Conservation (phyloP, 92 coral and sea anemone genomes). For the Siderastrea radians region DNA sequence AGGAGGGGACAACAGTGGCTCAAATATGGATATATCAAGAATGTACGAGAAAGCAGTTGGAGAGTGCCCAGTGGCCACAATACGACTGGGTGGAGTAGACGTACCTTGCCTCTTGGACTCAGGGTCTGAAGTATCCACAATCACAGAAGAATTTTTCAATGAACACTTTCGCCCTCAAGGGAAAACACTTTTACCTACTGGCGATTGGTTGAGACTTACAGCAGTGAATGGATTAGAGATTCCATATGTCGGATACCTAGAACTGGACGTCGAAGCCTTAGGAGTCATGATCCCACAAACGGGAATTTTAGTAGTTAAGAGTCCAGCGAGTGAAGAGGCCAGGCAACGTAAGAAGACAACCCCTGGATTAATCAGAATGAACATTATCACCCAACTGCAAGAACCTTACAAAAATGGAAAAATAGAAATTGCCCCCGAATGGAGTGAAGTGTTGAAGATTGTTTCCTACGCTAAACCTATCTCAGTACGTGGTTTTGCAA, state of each 20-base stretch:
- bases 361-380: slow-evolving; percentile 86
- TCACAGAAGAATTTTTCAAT: slow-evolving; percentile 78
- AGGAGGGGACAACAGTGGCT: slow-evolving; percentile 49
- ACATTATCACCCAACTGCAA: slow-evolving; percentile 55
- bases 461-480: slow-evolving; percentile 18
- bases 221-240: too few relatives aligned
- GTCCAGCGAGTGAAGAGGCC: slow-evolving; percentile 50
- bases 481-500: slow-evolving; percentile 59
- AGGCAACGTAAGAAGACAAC: slow-evolving; percentile 37
- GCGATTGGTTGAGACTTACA: neutral
- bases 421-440: slow-evolving; percentile 28
- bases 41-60: slow-evolving; percentile 68
- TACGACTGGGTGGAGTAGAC: slow-evolving; percentile 57
- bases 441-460: slow-evolving; percentile 58
- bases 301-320: slow-evolving; percentile 30
- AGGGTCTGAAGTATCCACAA: slow-evolving; percentile 75
- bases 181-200: slow-evolving; percentile 39
- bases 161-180: slow-evolving; percentile 54
- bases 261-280: too few relatives aligned
- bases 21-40: slow-evolving; percentile 4
- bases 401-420: slow-evolving; percentile 14
- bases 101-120: slow-evolving; percentile 71
- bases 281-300: too few relatives aligned
- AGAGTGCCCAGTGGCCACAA: slow-evolving; percentile 64
- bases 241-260: too few relatives aligned